phyloP scores from a whole-genome alignment of 2,888 invertebrate species.

The Clostera curtula region DNA sequence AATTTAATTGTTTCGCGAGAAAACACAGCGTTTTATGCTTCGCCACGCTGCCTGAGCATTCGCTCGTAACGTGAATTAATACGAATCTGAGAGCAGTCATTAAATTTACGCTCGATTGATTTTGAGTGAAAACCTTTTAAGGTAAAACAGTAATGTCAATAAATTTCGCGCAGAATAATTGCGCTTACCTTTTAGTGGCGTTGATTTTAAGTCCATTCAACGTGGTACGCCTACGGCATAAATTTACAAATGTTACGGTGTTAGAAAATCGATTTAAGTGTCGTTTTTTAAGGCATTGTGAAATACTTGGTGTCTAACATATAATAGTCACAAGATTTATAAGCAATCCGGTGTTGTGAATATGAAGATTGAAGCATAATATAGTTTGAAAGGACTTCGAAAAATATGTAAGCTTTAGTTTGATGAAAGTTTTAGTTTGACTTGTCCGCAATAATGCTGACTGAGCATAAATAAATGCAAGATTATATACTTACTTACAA shows the following conservation, averaged over 20 bases:
- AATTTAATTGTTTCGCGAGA: constrained; percentile 69
- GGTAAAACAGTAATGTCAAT: constrained; percentile 56
- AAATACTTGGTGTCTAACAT: too few species aligned
- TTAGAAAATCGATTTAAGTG: constrained; percentile 10
- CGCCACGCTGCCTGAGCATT: constrained; percentile 44
- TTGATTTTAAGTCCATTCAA: constrained; percentile 39
- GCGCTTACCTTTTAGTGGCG: constrained; percentile 36
- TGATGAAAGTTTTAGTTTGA: too few species aligned
- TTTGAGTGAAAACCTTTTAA: constrained; percentile 62
- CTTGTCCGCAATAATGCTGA: too few species aligned
- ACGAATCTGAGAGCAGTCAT: constrained; percentile 65
- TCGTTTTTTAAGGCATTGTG: too few species aligned
- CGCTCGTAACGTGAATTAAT: constrained; percentile 56
- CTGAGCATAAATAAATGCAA: too few species aligned
- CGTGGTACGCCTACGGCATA: constrained; percentile 20
- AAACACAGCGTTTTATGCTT: constrained; percentile 54
- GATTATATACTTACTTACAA: too few species aligned
- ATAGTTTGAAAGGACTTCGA: too few species aligned
- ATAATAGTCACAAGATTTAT: too few species aligned
- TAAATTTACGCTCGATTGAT: constrained; percentile 66
- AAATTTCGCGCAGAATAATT: constrained; percentile 37
- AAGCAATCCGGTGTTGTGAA: too few species aligned
- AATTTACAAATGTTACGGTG: constrained; percentile 19
- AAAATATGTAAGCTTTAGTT: too few species aligned
- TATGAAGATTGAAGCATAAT: too few species aligned